phyloP scores from a whole-genome alignment of 2,888 invertebrate species.

The Blastobasis adustella region DNA sequence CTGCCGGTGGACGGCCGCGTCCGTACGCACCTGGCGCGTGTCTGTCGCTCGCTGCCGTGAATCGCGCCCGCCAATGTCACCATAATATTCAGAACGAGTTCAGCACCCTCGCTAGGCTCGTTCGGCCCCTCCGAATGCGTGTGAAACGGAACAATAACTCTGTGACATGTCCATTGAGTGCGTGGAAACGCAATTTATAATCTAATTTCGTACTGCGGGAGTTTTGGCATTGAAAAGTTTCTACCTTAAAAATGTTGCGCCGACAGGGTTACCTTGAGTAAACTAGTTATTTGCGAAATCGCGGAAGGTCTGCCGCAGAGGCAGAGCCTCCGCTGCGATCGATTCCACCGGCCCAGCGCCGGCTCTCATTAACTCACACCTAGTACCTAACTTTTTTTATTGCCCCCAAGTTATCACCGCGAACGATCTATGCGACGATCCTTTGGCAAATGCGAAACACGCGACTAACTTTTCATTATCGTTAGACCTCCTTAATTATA shows the following conservation, averaged over 20 bases:
- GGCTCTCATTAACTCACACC: constrained; percentile 36
- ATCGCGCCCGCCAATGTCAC: no score
- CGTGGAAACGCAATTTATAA: no score
- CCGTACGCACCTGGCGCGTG: no score
- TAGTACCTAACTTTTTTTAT: constrained; percentile 27
- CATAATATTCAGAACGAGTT: no score
- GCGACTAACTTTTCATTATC: constrained; percentile 3
- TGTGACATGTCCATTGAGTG: no score
- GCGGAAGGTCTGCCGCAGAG: constrained; percentile 47
- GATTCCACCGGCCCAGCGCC: constrained; percentile 22
- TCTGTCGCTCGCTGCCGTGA: no score
- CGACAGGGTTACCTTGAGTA: constrained; percentile 48
- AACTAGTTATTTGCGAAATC: constrained; percentile 50
- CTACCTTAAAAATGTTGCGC: constrained; percentile 18
- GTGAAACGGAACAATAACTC: no score
- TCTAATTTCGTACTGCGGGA: constrained; percentile 39
- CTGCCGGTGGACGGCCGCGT: no score
- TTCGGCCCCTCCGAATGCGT: no score
- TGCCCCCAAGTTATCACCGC: constrained; percentile 16
- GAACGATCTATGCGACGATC: constrained; percentile 15
- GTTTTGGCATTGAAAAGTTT: constrained; percentile 58
- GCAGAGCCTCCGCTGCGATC: constrained; percentile 39
- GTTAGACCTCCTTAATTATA: no score
- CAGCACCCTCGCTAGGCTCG: no score
- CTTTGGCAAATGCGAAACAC: constrained; percentile 6